A percentile compares a stretch with the other conserved stretches of the same genome.
Evolutionary conservation across 2,797 vertebrate species (phyloP).

Genomic region (Pogonophryne albipinna): DNA sequence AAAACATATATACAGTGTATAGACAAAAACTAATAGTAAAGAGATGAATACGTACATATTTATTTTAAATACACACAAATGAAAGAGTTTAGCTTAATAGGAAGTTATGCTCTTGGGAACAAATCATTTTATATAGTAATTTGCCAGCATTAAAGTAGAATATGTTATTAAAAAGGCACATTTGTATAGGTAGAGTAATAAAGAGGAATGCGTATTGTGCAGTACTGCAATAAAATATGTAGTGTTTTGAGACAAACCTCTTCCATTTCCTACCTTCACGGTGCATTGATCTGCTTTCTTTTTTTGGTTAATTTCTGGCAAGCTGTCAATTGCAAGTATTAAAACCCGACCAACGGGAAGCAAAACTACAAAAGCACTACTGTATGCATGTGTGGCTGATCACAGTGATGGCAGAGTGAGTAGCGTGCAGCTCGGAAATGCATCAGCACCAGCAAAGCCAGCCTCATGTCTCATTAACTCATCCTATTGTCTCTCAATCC

Average conservation of each 20-base stretch:
- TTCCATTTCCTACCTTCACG: background rate
- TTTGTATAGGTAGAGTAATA: background rate
- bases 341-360: background rate
- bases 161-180: background rate
- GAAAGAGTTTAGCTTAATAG: background rate
- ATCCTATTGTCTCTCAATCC: slow-evolving; percentile 73
- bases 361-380: background rate
- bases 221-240: background rate
- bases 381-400: background rate
- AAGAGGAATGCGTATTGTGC: background rate
- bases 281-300: background rate
- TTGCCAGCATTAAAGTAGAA: background rate
- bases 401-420: slow-evolving; percentile 30
- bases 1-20: background rate
- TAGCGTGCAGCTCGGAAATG: slow-evolving; percentile 58
- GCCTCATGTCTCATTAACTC: slow-evolving; percentile 70
- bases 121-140: background rate
- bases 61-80: background rate
- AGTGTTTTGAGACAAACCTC: background rate
- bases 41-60: background rate
- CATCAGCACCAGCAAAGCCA: slow-evolving; percentile 64
- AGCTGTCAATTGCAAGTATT: background rate
- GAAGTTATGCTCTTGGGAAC: background rate
- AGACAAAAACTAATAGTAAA: background rate
- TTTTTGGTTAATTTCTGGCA: background rate